phyloP scores from a whole-genome alignment of 2,888 invertebrate genomes.

The Eilema sororculum region DNA sequence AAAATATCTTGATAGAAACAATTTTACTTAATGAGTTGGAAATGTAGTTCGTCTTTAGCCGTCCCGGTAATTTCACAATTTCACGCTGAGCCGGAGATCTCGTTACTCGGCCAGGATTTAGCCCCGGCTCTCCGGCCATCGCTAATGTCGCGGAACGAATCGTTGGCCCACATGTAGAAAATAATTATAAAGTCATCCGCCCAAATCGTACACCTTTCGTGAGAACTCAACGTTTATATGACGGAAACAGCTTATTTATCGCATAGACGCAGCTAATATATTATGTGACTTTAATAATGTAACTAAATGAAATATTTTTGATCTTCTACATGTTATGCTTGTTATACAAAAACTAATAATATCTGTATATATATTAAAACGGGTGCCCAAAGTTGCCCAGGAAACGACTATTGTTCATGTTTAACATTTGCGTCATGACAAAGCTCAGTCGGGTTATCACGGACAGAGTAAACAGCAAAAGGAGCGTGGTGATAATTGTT shows the following conservation, averaged over 20 bases:
- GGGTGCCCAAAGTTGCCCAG: conserved; percentile 42
- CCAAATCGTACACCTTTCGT: conserved; percentile 65
- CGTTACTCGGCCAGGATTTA: conserved; percentile 77
- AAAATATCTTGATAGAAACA: conserved; percentile 8
- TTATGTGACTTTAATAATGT: too few species aligned
- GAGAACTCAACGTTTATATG: conserved; percentile 65
- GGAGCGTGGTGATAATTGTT: conserved; percentile 63
- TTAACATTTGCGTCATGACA: conserved; percentile 58
- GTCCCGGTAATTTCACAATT: conserved; percentile 82
- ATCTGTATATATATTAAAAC: conserved; percentile 46
- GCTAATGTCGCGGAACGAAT: conserved; percentile 82
- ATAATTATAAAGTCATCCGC: conserved; percentile 80
- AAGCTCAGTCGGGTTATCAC: conserved; percentile 40
- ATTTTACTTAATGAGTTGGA: conserved; percentile 48
- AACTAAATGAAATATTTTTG: not conserved
- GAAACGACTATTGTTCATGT: conserved; percentile 53
- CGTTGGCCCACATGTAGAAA: conserved; percentile 77
- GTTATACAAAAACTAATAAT: conserved; percentile 32
- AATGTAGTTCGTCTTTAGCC: conserved; percentile 59
- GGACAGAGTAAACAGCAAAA: conserved; percentile 48
- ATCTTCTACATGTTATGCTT: not conserved
- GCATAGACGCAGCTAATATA: not conserved
- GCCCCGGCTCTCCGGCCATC: conserved; percentile 70
- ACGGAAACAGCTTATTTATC: conserved; percentile 65
- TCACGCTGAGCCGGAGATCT: conserved; percentile 82